Evolutionary conservation across 2,113 vertebrate species (phyloP), one percentile per base, ranked within the genome.

Genomic region (Rhinopithecus roxellana): DNA sequence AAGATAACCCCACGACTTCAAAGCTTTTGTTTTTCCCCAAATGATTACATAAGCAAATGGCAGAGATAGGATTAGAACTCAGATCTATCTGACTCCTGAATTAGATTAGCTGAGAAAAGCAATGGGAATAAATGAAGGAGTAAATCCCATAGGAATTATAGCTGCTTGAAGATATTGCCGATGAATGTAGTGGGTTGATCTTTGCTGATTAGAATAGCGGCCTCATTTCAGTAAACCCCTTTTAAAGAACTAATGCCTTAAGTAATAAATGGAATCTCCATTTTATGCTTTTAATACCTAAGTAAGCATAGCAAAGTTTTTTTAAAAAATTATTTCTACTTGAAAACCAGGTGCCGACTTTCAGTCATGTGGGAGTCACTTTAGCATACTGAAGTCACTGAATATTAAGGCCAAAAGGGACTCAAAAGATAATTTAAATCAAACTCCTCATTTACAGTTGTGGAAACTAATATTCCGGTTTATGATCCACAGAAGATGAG

Each of bases 231-330:
- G 0, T 75, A 75, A 97, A 95, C 30, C 6, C 43, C 7, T 23
- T 72, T n/a, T 32, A 48, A 81, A 93, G 30, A 64, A 40, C 20
- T 52, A 80, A 69, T n/a, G 14, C 38, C 3, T 23, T 64, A 50
- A 48, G 67, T n/a, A 90, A 5, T 69, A 52, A 81, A 32, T 50
- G 32, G 30, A 93, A 85, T 4, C 32, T 61, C 5, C 59, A 52
- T 80, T 83, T 89, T 48, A 27, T 89, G 55, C 38, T 25, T 59
- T 20, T 59, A 86, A 89, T 74, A 80, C 72, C n/a, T 69, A 89
- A 93, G 30, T 88, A 85, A 87, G 6, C 90, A 69, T 18, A 92
- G 79, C n/a, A 79, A 87, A 72, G n/a, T 75, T 92, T 93, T 52
- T 96, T 91, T 30, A 79, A 59, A 30, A 12, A 40, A 43, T 38